Percentiles rank a stretch among this genome's conserved stretches.
These are phyloP conservation scores for Pomatorhinus ruficollis DNA, from an alignment of 2,113 vertebrate species.

Conservation along the genomic window DNA sequence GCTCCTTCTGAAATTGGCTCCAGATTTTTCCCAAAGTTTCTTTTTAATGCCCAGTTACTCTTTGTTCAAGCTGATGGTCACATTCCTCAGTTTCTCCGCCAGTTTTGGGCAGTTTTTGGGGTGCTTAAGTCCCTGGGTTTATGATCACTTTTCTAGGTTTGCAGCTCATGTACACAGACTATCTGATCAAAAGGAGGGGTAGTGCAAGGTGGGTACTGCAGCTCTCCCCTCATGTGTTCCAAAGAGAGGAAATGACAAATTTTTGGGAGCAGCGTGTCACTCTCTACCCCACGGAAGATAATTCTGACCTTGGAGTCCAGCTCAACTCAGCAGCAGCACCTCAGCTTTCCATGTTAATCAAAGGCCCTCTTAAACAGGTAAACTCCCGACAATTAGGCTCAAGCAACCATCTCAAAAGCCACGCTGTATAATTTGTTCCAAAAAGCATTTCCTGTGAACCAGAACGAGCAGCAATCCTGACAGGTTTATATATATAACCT, in stretches of 20 bases:
- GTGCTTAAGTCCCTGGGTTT: background rate
- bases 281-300: background rate
- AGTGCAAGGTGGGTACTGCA: background rate
- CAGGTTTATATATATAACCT: background rate
- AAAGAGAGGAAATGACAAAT: background rate
- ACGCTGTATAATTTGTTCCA: background rate
- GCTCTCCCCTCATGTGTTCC: background rate
- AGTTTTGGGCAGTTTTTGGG: background rate
- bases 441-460: background rate
- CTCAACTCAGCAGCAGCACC: background rate
- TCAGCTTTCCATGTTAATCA: background rate
- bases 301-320: background rate
- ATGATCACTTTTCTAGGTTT: background rate
- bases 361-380: background rate
- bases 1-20: background rate
- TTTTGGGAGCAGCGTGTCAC: background rate
- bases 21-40: background rate
- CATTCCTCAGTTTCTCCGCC: background rate
- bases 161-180: background rate
- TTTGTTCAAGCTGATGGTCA: background rate
- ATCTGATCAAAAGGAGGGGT: fast-evolving
- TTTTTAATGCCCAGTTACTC: background rate
- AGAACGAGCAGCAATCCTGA: background rate
- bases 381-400: background rate
- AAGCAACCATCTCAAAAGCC: background rate